Percentiles rank a stretch among this genome's conserved stretches.
phyloP scores from a whole-genome alignment of 1,140 invertebrate genomes.

The Drosophila seguyi region DNA sequence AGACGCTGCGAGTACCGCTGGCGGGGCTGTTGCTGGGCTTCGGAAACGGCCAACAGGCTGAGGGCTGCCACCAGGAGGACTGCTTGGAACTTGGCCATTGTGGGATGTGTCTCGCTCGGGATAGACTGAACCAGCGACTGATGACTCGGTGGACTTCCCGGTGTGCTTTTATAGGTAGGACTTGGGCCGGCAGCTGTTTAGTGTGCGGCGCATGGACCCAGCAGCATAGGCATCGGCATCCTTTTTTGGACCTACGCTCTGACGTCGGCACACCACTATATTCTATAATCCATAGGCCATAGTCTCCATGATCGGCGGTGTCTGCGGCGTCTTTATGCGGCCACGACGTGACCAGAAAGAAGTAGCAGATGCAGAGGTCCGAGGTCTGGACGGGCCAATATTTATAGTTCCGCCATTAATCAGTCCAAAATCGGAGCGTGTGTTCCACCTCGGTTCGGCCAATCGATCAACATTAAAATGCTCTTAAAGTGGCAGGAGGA shows the following conservation, averaged over 20 bases:
- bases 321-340: conserved; percentile 69
- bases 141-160: conserved; percentile 33
- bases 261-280: conserved; percentile 59
- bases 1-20: conserved; percentile 57
- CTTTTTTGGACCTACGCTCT: conserved; percentile 72
- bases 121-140: conserved; percentile 62
- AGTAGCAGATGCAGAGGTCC: conserved; percentile 57
- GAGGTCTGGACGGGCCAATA: conserved; percentile 49
- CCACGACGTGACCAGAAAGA: conserved; percentile 75
- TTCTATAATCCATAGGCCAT: conserved; percentile 25
- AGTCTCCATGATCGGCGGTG: conserved; percentile 39
- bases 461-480: conserved; percentile 32
- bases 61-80: conserved; percentile 43
- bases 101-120: conserved; percentile 22
- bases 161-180: conserved; percentile 72
- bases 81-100: conserved; percentile 69
- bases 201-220: conserved; percentile 60
- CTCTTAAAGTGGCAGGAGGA: conserved; percentile 33
- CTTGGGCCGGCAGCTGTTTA: conserved; percentile 56
- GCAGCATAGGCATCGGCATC: conserved; percentile 65
- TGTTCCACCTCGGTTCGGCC: conserved; percentile 13
- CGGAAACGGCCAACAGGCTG: conserved; percentile 44
- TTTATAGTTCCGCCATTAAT: conserved; percentile 80
- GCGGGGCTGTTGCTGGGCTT: conserved; percentile 52
- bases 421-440: conserved; percentile 68